Evolutionary conservation across 2,797 vertebrate genomes (phyloP).

Genomic region (Squalus acanthias): DNA sequence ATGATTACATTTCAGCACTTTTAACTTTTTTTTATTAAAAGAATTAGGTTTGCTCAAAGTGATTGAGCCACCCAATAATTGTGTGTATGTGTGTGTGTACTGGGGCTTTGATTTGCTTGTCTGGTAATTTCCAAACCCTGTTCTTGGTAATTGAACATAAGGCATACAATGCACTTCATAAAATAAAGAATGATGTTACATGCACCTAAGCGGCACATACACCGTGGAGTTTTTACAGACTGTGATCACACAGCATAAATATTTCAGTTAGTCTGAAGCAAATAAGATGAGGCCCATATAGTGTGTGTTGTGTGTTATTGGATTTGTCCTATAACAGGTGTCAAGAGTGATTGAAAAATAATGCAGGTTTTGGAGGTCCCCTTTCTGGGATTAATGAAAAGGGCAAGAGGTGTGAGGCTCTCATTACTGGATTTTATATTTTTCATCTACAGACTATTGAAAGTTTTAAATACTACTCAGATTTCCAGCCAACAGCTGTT

Average conservation of each 20-base stretch:
- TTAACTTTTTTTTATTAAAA: slow-evolving; percentile 17
- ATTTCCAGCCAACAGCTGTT: not conserved
- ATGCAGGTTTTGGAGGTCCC: slow-evolving; percentile 11
- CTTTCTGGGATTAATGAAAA: slow-evolving; percentile 4
- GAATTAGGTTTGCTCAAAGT: slow-evolving; percentile 4
- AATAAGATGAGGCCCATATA: slow-evolving; percentile 1
- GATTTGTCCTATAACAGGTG: not conserved
- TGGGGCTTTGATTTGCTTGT: slow-evolving; percentile 28
- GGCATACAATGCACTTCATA: slow-evolving; percentile 52
- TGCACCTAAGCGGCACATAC: not conserved
- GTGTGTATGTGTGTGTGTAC: not conserved
- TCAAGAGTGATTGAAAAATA: slow-evolving; percentile 30
- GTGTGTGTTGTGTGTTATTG: slow-evolving; percentile 26
- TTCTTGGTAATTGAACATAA: slow-evolving; percentile 69
- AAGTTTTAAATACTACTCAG: not conserved
- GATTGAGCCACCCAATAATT: not conserved
- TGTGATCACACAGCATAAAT: slow-evolving; percentile 35
- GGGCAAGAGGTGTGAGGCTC: too few species aligned
- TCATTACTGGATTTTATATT: not conserved
- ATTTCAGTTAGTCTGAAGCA: slow-evolving; percentile 24
- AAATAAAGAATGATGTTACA: slow-evolving; percentile 50
- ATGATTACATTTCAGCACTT: slow-evolving; percentile 5
- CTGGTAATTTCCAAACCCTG: slow-evolving; percentile 47
- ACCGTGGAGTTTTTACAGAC: slow-evolving; percentile 19
- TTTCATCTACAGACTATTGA: not conserved